Evolutionary conservation across 2,888 invertebrate species (phyloP).

Genomic region (Cryptophagus acutangulus): DNA sequence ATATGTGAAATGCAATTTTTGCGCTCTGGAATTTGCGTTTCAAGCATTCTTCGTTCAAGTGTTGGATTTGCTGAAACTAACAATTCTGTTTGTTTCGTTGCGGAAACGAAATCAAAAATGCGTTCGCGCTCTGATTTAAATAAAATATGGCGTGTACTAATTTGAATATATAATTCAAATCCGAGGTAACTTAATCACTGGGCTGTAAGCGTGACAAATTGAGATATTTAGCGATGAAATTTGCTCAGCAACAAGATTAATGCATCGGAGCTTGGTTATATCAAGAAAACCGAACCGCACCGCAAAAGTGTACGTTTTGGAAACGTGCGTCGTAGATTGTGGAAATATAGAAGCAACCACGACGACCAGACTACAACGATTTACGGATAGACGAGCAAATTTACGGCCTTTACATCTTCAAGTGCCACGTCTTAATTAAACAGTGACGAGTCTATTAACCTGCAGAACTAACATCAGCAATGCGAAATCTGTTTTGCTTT

Average conservation of each 20-base stretch:
- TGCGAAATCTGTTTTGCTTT: background rate
- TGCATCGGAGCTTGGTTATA: constrained; percentile 21
- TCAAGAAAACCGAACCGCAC: constrained; percentile 21
- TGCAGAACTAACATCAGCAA: background rate
- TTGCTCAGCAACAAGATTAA: constrained; percentile 26
- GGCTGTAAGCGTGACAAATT: constrained; percentile 26
- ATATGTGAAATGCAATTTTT: no score
- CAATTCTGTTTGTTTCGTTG: no score
- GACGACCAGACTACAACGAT: constrained; percentile 12
- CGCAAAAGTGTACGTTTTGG: constrained; percentile 14
- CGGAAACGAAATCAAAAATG: no score
- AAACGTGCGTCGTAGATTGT: constrained; percentile 19
- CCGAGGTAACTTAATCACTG: constrained; percentile 14
- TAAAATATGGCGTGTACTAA: constrained; percentile 10
- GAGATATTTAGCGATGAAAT: constrained; percentile 25
- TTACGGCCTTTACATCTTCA: constrained; percentile 10
- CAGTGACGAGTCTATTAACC: constrained; percentile 27
- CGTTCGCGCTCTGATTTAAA: no score
- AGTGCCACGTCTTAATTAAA: constrained; percentile 28
- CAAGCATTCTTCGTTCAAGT: no score
- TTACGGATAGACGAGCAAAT: constrained; percentile 12
- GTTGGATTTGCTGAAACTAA: no score
- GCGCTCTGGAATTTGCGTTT: no score
- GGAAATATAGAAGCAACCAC: constrained; percentile 18
- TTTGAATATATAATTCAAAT: constrained; percentile 18